These are phyloP conservation scores for Timandra comae DNA, from an alignment of 2,888 invertebrate species.

Conservation along the genomic window DNA sequence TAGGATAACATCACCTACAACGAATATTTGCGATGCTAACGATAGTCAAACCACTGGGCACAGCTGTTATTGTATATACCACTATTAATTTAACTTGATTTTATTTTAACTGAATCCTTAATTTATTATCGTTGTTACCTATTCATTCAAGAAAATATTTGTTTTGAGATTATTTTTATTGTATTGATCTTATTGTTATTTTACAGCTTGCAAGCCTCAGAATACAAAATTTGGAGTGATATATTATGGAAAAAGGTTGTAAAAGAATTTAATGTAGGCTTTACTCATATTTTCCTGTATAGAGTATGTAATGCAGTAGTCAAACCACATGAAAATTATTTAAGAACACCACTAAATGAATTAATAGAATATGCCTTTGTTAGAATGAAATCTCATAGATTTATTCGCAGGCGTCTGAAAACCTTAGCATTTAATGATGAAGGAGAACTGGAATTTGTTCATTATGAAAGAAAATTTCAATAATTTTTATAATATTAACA, in stretches of 20 bases:
- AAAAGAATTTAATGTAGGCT: conserved; percentile 47
- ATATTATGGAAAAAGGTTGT: conserved; percentile 55
- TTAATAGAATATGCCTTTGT: conserved; percentile 32
- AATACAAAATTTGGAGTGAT: conserved; percentile 54
- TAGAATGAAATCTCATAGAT: conserved; percentile 14
- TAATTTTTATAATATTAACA: no score
- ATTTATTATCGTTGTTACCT: no score
- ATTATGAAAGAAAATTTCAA: conserved; percentile 11
- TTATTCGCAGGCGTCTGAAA: conserved; percentile 37
- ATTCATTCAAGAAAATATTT: no score
- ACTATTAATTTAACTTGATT: no score
- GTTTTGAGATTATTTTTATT: background rate
- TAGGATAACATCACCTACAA: no score
- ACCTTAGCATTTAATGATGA: conserved; percentile 39
- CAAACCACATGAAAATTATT: conserved; percentile 23
- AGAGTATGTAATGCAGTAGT: conserved; percentile 22
- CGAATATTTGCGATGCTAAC: no score
- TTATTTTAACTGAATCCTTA: no score
- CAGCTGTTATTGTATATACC: no score
- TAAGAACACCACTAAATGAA: conserved; percentile 34
- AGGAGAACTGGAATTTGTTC: conserved; percentile 31
- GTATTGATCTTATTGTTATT: conserved; percentile 5
- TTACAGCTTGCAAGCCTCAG: conserved; percentile 41
- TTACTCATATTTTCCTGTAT: conserved; percentile 46
- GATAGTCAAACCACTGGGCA: no score